Base-by-base conservation (phyloP, 37 sponge, comb jelly and placozoan species). In the Oopsacas minuta region DNA sequence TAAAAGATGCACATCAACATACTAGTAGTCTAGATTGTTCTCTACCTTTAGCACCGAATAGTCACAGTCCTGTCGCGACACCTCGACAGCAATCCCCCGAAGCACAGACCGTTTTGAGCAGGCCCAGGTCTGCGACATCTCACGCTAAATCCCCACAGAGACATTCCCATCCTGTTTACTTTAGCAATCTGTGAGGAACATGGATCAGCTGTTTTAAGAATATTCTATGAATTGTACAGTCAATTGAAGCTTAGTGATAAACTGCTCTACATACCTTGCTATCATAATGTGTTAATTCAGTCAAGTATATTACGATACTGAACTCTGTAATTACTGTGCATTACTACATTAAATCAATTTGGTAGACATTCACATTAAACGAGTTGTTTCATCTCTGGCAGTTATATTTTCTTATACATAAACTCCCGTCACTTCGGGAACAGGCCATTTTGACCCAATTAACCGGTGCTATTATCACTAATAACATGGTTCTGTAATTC, bases 261-360 rank as follows among this genome's bases (percentile, higher is more conserved):
- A 17, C 8, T 42, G 49, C 8, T 17, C 49, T 15, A 8, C 49
- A 15, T 42, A 8, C 49, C 49, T 42, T 42, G n/a, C 49, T 42
- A 42, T 42, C n/a, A n/a, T 42, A 17, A 8, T 42, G 49, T 42
- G 49, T 15, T 42, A 42, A 42, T 42, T 42, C 49, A 42, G 49
- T 42, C 49, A 42, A 42, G n/a, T n/a, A n/a, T n/a, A n/a, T 42
- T 42, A 42, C 49, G 49, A 20, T n/a, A 61, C 30, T 61, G 20
- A 61, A 61, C 75, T 25, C 75, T 61, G 75, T 61, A 61, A 61
- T 61, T 61, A 61, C 75, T 61, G 75, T 61, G 75, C 75, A 61
- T 61, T 42, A 42, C 49, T 42, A 42, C 49, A 42, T 42, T 42
- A 42, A 42, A n/a, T n/a, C n/a, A n/a, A n/a, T n/a, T n/a, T n/a